Evolutionary conservation across 2,888 invertebrate species (phyloP).

Genomic region (Leucophenga maculata): DNA sequence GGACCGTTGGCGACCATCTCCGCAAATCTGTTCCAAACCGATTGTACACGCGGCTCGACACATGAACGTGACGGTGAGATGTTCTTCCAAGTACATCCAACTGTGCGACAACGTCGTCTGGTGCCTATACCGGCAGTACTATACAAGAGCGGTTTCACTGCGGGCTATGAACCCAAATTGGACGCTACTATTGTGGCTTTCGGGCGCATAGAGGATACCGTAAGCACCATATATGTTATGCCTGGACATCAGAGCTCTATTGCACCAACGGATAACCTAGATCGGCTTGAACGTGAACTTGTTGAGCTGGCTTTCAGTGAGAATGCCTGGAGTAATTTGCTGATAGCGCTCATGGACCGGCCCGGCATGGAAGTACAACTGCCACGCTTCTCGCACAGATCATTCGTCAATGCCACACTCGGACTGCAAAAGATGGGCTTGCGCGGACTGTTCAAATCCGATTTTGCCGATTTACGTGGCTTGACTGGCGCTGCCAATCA

Average conservation of each 20-base stretch:
- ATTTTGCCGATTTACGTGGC: conserved; percentile 86
- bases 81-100: conserved; percentile 88
- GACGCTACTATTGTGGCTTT: conserved; percentile 89
- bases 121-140: conserved; percentile 89
- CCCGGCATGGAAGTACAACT: conserved; percentile 86
- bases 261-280: conserved; percentile 85
- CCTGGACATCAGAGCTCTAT: conserved; percentile 89
- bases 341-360: conserved; percentile 82
- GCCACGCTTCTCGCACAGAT: conserved; percentile 87
- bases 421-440: conserved; percentile 87
- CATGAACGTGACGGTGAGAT: conserved; percentile 87
- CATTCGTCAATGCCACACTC: conserved; percentile 85
- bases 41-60: conserved; percentile 82
- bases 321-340: conserved; percentile 81
- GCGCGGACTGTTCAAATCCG: conserved; percentile 82
- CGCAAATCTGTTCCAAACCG: conserved; percentile 88
- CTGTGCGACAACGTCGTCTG: conserved; percentile 83
- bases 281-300: conserved; percentile 81
- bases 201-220: conserved; percentile 79
- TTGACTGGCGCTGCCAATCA: conserved; percentile 84
- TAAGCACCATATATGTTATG: conserved; percentile 86
- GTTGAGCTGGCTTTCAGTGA: conserved; percentile 79
- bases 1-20: conserved; percentile 87
- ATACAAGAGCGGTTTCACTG: conserved; percentile 83
- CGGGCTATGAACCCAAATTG: conserved; percentile 87